These are phyloP conservation scores for Azemiops feae DNA, from an alignment of 2,113 vertebrate genomes.

Conservation along the genomic window DNA sequence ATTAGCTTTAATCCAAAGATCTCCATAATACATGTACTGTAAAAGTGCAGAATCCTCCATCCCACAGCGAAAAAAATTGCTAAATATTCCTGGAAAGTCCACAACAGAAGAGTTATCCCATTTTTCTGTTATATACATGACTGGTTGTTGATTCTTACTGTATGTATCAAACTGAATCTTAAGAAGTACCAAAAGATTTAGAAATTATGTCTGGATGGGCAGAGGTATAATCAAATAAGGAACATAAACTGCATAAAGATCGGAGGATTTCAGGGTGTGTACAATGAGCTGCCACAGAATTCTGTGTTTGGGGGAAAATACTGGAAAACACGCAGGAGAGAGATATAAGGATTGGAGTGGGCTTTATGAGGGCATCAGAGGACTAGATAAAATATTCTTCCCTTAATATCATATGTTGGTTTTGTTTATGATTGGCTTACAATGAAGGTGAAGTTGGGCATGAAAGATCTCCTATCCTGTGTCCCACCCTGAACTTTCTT, in stretches of 20 bases:
- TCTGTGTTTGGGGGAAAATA: not conserved
- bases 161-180: not conserved
- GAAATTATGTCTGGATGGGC: not conserved
- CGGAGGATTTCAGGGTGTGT: not conserved
- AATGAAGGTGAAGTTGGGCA: not conserved
- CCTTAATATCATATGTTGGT: not conserved
- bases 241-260: not conserved
- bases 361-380: not conserved
- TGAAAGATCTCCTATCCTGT: not conserved
- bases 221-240: not conserved
- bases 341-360: not conserved
- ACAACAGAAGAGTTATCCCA: not conserved
- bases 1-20: not conserved
- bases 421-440: not conserved
- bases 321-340: not conserved
- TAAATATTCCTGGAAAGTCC: not conserved
- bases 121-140: not conserved
- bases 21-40: not conserved
- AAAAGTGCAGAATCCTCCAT: not conserved
- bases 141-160: not conserved
- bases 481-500: not conserved
- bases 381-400: not conserved
- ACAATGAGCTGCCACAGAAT: not conserved
- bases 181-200: not conserved
- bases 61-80: not conserved